These are phyloP conservation scores for Peromyscus aztecus DNA, from an alignment of 2,797 vertebrate species.

Conservation along the genomic window DNA sequence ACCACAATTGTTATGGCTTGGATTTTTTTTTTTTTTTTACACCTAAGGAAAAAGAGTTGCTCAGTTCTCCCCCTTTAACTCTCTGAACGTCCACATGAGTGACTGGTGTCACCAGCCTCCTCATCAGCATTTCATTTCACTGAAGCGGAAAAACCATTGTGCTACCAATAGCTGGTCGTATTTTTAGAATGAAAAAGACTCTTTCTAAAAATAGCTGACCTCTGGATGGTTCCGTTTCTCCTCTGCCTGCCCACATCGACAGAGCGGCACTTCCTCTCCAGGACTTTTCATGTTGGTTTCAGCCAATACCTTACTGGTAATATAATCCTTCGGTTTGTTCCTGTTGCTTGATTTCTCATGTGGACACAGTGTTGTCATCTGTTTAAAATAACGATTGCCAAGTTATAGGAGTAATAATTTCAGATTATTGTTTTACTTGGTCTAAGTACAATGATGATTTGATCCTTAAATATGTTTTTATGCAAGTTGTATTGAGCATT, in stretches of 20 bases:
- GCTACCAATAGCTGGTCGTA: constrained; percentile 49
- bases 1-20: neutral
- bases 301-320: constrained; percentile 18
- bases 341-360: constrained; percentile 9
- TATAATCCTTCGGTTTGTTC: constrained; percentile 32
- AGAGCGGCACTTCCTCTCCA: constrained; percentile 19
- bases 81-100: constrained; percentile 5
- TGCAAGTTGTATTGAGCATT: constrained; percentile 52
- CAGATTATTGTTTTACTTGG: constrained; percentile 38
- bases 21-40: neutral
- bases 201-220: constrained; percentile 67
- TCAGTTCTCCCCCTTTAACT: neutral
- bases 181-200: constrained; percentile 56
- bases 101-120: neutral
- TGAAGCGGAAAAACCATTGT: neutral
- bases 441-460: constrained; percentile 30
- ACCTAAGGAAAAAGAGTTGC: neutral
- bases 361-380: neutral
- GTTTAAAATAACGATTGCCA: constrained; percentile 55
- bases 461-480: constrained; percentile 28
- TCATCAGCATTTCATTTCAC: constrained; percentile 23
- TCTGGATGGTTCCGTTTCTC: constrained; percentile 64
- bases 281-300: constrained; percentile 40
- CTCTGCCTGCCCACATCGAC: neutral
- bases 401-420: constrained; percentile 17